These are phyloP conservation scores for Sebastiscus tertius DNA, from an alignment of 2,797 vertebrate species.

Conservation along the genomic window DNA sequence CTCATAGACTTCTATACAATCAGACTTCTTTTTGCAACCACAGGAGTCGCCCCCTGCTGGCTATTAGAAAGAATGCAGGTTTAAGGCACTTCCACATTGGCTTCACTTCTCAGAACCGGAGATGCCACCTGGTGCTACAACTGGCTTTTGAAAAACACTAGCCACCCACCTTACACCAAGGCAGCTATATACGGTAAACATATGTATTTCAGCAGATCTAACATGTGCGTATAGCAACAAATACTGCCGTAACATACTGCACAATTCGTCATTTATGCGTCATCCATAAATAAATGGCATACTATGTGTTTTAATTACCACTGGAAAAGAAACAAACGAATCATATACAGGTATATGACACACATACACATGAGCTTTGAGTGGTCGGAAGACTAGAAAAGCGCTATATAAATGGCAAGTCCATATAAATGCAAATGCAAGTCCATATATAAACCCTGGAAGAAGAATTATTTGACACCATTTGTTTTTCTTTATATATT, in stretches of 20 bases:
- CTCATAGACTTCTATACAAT: background rate
- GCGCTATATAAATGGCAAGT: too few species aligned
- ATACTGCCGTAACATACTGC: background rate
- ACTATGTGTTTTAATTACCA: background rate
- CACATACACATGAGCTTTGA: too few species aligned
- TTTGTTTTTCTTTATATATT: constrained; percentile 15
- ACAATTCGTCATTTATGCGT: background rate
- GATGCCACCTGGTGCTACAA: background rate
- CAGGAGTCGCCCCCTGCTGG: background rate
- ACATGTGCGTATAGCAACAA: background rate
- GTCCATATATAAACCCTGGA: background rate
- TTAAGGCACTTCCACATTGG: rapidly evolving
- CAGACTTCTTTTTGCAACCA: background rate
- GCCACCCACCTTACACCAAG: background rate
- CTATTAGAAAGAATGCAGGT: background rate
- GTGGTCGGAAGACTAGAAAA: too few species aligned
- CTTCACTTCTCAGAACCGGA: background rate
- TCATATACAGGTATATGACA: background rate
- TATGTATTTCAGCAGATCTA: background rate
- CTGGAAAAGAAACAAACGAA: background rate
- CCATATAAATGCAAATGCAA: background rate
- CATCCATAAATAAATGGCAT: background rate
- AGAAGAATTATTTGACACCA: background rate
- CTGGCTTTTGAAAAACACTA: background rate
- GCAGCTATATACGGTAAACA: background rate